Evolutionary conservation across 1,140 invertebrate genomes (phyloP), one percentile per base, ranked within the genome.

Genomic region (Drosophila sproati): DNA sequence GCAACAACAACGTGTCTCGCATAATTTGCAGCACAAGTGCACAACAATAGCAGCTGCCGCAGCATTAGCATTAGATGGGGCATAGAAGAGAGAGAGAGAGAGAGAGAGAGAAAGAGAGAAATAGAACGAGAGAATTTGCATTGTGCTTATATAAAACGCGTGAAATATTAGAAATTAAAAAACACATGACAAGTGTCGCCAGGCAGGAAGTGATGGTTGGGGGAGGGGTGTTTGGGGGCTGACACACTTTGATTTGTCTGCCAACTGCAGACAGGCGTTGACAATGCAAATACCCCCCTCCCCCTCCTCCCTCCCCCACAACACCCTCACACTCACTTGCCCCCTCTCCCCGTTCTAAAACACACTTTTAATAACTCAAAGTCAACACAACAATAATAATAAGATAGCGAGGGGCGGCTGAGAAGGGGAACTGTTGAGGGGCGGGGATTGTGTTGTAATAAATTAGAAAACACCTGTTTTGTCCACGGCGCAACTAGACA

Each of bases 111-210:
- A 3, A 68, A 48, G 43, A 47, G 51, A 35, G 54, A 5, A 12
- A 8, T 47, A 28, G 34, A 39, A 43, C 51, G 48, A 10, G 2
- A 6, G 56, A 7, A 43, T 34, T 5, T 20, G 68, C 8, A 7
- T 55, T 29, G 10, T 43, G 39, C 39, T 43, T 43, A n/a, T 35
- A 74, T 61, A 45, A 55, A 57, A 78, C 82, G 82, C 82, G 85
- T 88, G 83, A 88, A 89, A 89, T 88, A 85, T 88, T 88, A 89
- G 85, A 88, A 88, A 88, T 83, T 88, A 89, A 85, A 88, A 89
- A 88, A 78, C 85, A 88, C 86, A 88, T 87, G 83, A 87, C 83
- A 86, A 82, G 82, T 67, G 34, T 56, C 54, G 54, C 63, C 20
- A 20, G 20, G 20, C 20, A 20, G 20, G 20, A 20, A 20, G 20